phyloP scores from a whole-genome alignment of 2,888 invertebrate species.

The Eupithecia exiguata region DNA sequence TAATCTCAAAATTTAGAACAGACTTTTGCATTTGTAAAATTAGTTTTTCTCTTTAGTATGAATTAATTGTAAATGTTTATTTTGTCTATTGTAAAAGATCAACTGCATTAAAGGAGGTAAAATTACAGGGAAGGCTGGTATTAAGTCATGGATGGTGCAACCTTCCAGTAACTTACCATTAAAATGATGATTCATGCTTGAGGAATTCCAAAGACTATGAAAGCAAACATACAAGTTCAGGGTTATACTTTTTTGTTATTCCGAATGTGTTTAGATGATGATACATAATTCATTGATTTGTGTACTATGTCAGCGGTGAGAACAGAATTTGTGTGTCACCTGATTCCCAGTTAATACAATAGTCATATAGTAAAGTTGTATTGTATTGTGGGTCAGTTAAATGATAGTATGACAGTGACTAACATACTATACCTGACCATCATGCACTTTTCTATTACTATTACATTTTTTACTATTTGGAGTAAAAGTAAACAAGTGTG shows the following conservation, averaged over 20 bases:
- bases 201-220: slow-evolving; percentile 36
- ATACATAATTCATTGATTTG: slow-evolving; percentile 50
- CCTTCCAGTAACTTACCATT: slow-evolving; percentile 22
- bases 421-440: not conserved
- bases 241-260: slow-evolving; percentile 9
- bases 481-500: too few relatives aligned
- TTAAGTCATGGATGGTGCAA: not conserved
- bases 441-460: not conserved
- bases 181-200: slow-evolving; percentile 36
- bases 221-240: slow-evolving; percentile 32
- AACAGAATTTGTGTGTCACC: slow-evolving; percentile 65
- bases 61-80: not conserved
- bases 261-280: slow-evolving; percentile 34
- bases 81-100: not conserved
- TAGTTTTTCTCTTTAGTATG: not conserved
- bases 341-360: slow-evolving; percentile 66
- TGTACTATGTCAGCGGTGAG: slow-evolving; percentile 61
- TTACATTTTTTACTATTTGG: not conserved
- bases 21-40: not conserved
- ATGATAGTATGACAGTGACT: not conserved
- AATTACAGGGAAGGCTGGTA: not conserved
- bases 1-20: not conserved
- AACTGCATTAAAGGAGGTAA: not conserved
- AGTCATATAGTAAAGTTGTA: slow-evolving; percentile 32
- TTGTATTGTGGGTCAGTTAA: not conserved